These are phyloP conservation scores for Ceratotherium simum DNA, from an alignment of 2,113 vertebrate genomes.

Conservation along the genomic window DNA sequence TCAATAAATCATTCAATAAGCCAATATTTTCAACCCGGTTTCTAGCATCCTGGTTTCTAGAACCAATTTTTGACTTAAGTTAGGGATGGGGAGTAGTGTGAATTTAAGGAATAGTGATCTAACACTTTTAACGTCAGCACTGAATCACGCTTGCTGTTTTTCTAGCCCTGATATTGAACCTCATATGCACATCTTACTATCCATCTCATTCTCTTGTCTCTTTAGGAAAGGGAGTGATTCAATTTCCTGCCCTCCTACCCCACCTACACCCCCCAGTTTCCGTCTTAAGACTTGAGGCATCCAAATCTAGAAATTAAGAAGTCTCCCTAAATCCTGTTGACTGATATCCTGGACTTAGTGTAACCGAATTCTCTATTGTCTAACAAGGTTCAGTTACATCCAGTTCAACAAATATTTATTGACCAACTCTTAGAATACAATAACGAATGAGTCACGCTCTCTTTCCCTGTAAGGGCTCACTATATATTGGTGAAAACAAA, in stretches of 20 bases:
- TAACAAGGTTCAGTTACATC: background rate
- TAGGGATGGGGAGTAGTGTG: background rate
- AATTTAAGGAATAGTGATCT: background rate
- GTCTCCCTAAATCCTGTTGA: background rate
- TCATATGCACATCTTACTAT: background rate
- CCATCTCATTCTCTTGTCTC: background rate
- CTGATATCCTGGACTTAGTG: background rate
- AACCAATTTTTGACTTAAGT: background rate
- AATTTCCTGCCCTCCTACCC: background rate
- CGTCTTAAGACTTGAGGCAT: background rate
- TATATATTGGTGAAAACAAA: background rate
- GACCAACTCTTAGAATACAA: background rate
- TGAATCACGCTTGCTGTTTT: background rate
- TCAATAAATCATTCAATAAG: background rate
- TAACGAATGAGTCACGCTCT: background rate
- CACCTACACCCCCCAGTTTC: background rate
- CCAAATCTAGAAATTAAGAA: background rate
- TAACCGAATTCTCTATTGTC: background rate
- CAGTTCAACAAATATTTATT: background rate
- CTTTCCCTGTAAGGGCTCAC: background rate
- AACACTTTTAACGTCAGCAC: background rate
- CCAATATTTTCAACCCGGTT: background rate
- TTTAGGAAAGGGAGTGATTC: background rate
- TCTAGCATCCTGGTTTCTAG: background rate
- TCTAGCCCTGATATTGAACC: background rate